Evolutionary conservation across 2,888 invertebrate species (phyloP), one percentile per base, ranked within the genome.

Genomic region (Panopea generosa): DNA sequence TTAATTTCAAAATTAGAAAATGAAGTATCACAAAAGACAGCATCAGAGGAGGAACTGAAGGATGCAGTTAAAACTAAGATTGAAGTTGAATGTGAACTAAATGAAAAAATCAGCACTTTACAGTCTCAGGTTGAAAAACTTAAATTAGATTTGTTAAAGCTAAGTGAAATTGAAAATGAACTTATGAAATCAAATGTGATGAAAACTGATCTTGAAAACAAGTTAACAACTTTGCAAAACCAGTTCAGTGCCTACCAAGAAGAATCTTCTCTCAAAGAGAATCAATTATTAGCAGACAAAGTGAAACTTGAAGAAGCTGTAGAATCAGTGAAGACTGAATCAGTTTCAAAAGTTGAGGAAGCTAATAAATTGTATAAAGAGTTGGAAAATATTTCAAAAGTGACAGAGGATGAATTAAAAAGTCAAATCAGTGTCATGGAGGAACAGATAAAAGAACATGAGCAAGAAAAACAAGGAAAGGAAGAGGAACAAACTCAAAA

Each of bases 401-500:
- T 55, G 16, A 24, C 33, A 24, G 59, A 72, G 55, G 59, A 62
- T 18, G 63, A 71, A 40, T 24, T 77, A 18, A 43, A 62, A 29
- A 20, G 43, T 9, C 67, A 52, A 40, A 74, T 71, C 33, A 49
- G 43, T 22, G 56, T 63, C 6, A 45, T 78, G 24, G 76, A 72
- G 52, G 61, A 71, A 20, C 62, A 66, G 24, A 43, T 75, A n/a
- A 45, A 16, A 14, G 56, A 33, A 2, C 7, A 67, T 14, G 57
- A 70, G 27, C 45, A 26, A 38, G 73, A 79, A 49, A 67, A 72
- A 38, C 29, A 45, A 27, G 43, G 59, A 38, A 49, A 72, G 47
- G 74, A 73, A 33, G 38, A 61, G 38, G 72, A 75, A 33, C 20
- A 38, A 33, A 63, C 60, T 18, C 86, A 86, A 53, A 70, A 82